These are phyloP conservation scores for Danio choprae DNA, from an alignment of 2,797 vertebrate genomes.

Conservation along the genomic window DNA sequence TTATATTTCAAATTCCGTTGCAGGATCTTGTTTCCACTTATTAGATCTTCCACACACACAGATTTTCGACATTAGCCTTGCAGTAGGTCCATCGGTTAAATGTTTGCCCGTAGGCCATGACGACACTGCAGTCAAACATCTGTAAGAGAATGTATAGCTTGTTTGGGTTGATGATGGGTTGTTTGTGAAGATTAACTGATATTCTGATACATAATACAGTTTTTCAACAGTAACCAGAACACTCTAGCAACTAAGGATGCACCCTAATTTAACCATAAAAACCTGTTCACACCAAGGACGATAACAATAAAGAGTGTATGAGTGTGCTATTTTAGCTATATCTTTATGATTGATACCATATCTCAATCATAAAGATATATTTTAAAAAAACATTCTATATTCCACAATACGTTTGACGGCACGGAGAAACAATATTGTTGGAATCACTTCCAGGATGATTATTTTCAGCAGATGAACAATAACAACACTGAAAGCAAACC, in stretches of 20 bases:
- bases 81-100: conserved; percentile 63
- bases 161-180: background rate
- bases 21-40: conserved; percentile 58
- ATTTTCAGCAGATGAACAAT: too few species aligned
- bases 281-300: too few species aligned
- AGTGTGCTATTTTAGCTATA: too few species aligned
- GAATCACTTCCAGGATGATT: too few species aligned
- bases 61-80: conserved; percentile 60
- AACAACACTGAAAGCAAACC: too few species aligned
- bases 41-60: conserved; percentile 63
- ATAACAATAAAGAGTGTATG: too few species aligned
- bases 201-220: background rate
- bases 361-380: too few species aligned
- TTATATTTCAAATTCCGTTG: conserved; percentile 58
- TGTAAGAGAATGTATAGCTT: background rate
- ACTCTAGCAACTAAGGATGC: background rate
- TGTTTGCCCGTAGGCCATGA: conserved; percentile 58
- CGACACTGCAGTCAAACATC: background rate
- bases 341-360: too few species aligned
- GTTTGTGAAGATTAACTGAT: background rate
- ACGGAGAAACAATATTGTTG: too few species aligned
- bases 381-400: too few species aligned
- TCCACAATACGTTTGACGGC: too few species aligned
- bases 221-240: background rate
- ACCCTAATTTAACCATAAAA: too few species aligned